A percentile compares a stretch with the other conserved stretches of the same genome.
Conservation (phyloP, 2,113 vertebrate genomes). For the Illadopsis cleaveri region DNA sequence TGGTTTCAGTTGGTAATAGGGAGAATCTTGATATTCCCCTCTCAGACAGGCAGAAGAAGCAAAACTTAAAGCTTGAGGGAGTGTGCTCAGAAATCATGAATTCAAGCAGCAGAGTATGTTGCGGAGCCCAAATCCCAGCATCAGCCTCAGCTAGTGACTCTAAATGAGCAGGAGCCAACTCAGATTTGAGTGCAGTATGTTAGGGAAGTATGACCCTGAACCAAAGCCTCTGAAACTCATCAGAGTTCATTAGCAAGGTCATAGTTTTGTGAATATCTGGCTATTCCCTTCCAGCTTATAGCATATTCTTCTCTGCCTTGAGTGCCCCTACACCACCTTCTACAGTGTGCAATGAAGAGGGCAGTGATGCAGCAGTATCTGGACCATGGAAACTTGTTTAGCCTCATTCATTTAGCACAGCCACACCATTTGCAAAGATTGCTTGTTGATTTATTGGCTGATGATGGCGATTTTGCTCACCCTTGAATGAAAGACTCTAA, state of each 20-base stretch:
- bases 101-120: not conserved
- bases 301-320: not conserved
- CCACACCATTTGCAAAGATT: not conserved
- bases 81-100: not conserved
- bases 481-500: not conserved
- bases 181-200: not conserved
- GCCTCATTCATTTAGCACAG: not conserved
- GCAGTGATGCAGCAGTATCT: not conserved
- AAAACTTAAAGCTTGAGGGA: not conserved
- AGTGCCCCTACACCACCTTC: not conserved
- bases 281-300: not conserved
- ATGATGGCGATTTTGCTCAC: not conserved
- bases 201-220: not conserved
- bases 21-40: not conserved
- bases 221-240: not conserved
- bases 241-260: not conserved
- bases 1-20: not conserved
- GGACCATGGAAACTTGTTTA: not conserved
- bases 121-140: not conserved
- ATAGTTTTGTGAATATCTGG: not conserved
- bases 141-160: not conserved
- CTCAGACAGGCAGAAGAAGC: not conserved
- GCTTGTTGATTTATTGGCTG: not conserved
- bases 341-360: not conserved
- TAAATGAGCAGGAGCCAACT: not conserved